These are phyloP conservation scores for Acrossocheilus wenchowensis DNA, from an alignment of 2,797 vertebrate species.

Conservation along the genomic window DNA sequence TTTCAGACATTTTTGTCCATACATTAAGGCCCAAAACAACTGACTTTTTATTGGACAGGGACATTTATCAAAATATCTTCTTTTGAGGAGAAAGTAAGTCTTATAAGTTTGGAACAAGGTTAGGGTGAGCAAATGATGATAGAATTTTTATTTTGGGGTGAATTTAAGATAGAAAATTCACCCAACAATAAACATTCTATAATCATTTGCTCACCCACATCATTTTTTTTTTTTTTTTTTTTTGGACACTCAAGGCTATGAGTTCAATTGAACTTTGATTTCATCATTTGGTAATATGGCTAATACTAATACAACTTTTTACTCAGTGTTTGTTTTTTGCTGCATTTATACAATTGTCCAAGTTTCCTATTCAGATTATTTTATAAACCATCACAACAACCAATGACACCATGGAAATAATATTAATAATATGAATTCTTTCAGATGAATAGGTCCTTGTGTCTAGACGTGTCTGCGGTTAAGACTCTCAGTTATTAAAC, in stretches of 20 bases:
- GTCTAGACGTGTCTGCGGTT: constrained; percentile 53
- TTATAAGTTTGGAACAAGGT: not conserved
- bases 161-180: too few relatives aligned
- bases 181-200: too few relatives aligned
- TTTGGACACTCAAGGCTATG: not conserved
- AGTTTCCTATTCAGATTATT: not conserved
- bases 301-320: not conserved
- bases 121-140: not conserved
- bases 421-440: constrained; percentile 3
- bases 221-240: not conserved
- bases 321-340: not conserved
- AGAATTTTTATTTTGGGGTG: not conserved
- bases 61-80: not conserved
- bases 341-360: not conserved
- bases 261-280: not conserved
- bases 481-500: constrained; percentile 71
- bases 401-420: not conserved
- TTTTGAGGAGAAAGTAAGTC: not conserved
- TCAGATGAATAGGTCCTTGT: not conserved
- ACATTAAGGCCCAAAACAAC: not conserved
- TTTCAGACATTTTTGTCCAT: not conserved
- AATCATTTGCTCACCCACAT: too few relatives aligned
- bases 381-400: not conserved
- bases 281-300: not conserved
- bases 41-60: not conserved